Percentiles rank a stretch among this genome's conserved stretches.
Conservation (phyloP, 2,888 invertebrate genomes). For the Salticus scenicus region DNA sequence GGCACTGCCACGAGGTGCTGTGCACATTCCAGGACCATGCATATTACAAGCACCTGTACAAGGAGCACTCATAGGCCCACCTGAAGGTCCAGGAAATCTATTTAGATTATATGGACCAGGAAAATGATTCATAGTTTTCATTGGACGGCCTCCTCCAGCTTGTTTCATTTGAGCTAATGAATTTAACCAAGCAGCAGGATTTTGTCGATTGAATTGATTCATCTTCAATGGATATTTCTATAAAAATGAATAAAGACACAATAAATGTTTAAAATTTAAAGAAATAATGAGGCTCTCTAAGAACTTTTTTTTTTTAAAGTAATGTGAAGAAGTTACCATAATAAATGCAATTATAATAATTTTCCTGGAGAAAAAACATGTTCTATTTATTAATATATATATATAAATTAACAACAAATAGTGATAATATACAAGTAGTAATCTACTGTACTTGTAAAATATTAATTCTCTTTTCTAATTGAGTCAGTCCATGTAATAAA, state of each 20-base stretch:
- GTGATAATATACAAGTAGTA: no score
- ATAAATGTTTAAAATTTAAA: no score
- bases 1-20: conserved; percentile 45
- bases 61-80: conserved; percentile 39
- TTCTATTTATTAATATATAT: no score
- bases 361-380: no score
- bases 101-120: conserved; percentile 55
- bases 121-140: conserved; percentile 52
- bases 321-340: no score
- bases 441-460: no score
- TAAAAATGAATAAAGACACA: conserved; percentile 76
- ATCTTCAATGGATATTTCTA: conserved; percentile 93
- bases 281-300: no score
- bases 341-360: no score
- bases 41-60: conserved; percentile 67
- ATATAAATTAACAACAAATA: no score
- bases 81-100: conserved; percentile 63
- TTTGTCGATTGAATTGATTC: conserved; percentile 89
- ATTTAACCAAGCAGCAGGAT: conserved; percentile 87
- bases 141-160: conserved; percentile 58
- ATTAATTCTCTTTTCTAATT: no score
- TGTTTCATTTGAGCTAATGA: conserved; percentile 82
- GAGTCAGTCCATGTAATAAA: no score
- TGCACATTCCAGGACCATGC: conserved; percentile 65
- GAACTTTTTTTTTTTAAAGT: no score